phyloP scores from a whole-genome alignment of 2,113 vertebrate species.

The Narcine bancroftii region DNA sequence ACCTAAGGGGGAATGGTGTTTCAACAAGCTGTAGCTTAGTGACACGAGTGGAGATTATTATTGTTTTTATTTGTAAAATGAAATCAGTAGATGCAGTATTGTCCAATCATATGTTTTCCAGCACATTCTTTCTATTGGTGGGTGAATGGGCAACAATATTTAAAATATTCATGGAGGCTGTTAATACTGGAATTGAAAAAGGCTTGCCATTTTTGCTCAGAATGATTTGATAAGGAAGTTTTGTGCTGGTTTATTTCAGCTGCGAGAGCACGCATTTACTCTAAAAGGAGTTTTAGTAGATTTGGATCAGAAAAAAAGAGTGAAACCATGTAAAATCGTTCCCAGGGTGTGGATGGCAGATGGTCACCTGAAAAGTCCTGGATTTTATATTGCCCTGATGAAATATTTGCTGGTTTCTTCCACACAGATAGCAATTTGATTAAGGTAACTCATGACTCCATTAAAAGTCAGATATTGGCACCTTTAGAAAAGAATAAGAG shows the following conservation, averaged over 20 bases:
- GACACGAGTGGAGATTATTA: not conserved
- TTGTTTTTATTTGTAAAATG: not conserved
- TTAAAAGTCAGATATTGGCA: not conserved
- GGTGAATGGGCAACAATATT: not conserved
- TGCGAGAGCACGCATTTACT: too few species aligned
- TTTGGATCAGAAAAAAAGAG: not conserved
- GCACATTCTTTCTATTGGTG: not conserved
- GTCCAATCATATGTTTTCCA: not conserved
- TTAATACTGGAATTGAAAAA: not conserved
- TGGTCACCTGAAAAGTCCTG: not conserved
- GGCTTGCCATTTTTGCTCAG: not conserved
- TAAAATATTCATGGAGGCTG: not conserved
- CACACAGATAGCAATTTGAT: not conserved
- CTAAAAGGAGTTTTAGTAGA: not conserved
- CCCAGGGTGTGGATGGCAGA: not conserved
- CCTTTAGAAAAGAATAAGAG: not conserved
- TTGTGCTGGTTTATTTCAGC: not conserved
- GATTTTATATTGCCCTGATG: not conserved
- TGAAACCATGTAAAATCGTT: not conserved
- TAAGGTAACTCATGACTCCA: too few species aligned
- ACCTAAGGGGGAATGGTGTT: slow-evolving; percentile 9
- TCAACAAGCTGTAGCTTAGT: not conserved
- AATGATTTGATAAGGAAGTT: not conserved
- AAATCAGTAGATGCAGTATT: not conserved
- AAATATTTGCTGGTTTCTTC: not conserved